Percentiles rank a stretch among this genome's conserved stretches.
Conservation (phyloP, 2,113 vertebrate genomes). For the Polyodon spathula region DNA sequence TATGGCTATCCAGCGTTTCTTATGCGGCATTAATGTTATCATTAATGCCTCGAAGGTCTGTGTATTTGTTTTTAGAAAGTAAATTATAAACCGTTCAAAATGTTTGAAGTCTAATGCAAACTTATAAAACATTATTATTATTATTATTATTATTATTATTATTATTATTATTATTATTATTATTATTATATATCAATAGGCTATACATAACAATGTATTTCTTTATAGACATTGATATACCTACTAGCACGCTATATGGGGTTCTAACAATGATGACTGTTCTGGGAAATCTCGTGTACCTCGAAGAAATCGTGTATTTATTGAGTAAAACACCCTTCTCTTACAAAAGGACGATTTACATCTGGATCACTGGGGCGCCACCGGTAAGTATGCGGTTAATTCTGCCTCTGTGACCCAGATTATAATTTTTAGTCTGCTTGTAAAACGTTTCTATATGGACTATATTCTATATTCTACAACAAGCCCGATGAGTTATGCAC, state of each 20-base stretch:
- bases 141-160: no score
- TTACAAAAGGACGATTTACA: conserved; percentile 11
- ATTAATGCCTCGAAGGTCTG: no score
- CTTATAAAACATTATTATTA: no score
- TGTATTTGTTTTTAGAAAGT: no score
- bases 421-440: background rate
- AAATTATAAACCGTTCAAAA: no score
- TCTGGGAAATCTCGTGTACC: conserved; percentile 5
- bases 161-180: no score
- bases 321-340: conserved; percentile 2
- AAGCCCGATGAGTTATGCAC: background rate
- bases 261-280: conserved; percentile 10
- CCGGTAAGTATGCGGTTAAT: conserved; percentile 6
- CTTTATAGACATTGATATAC: conserved; percentile 6
- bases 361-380: conserved; percentile 15
- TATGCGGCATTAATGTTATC: no score
- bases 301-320: conserved; percentile 10
- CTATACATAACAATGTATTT: background rate
- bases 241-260: background rate
- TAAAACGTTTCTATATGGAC: background rate
- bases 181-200: no score
- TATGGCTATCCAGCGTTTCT: no score
- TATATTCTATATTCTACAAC: no score
- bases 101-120: no score
- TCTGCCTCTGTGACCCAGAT: background rate